Evolutionary conservation across 2,797 vertebrate species (phyloP).

Genomic region (Cossypha heuglini): DNA sequence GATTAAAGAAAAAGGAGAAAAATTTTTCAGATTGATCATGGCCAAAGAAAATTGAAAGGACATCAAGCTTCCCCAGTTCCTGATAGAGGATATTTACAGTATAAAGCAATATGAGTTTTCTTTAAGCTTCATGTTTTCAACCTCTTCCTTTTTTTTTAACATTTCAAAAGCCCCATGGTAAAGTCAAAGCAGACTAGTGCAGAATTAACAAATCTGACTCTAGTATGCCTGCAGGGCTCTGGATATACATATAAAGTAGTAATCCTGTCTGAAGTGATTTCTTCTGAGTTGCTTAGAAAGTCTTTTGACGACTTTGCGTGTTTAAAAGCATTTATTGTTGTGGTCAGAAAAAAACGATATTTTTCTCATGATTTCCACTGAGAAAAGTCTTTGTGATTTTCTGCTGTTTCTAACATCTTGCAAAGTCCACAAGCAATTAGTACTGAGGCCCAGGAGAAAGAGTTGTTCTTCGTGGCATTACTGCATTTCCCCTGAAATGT

Average conservation of each 20-base stretch:
- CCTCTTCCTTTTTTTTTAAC: neutral
- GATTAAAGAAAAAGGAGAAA: neutral
- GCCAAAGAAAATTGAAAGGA: neutral
- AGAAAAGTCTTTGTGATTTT: slow-evolving; percentile 37
- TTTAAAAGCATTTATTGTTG: slow-evolving; percentile 58
- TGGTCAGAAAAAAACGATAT: slow-evolving; percentile 30
- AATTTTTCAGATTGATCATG: neutral
- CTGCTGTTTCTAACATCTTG: neutral
- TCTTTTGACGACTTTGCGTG: slow-evolving; percentile 30
- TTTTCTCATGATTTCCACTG: slow-evolving; percentile 51
- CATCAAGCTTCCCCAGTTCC: neutral
- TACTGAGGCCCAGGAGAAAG: slow-evolving; percentile 36
- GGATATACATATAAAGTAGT: slow-evolving; percentile 44
- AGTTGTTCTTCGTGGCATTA: neutral
- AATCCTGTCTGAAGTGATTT: slow-evolving; percentile 55
- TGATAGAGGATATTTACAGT: neutral
- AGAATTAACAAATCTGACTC: slow-evolving; percentile 28
- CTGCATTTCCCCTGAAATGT: neutral
- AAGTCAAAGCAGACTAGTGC: slow-evolving; percentile 38
- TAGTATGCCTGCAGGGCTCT: slow-evolving; percentile 17
- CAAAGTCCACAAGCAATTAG: slow-evolving; percentile 47
- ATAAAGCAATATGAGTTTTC: neutral
- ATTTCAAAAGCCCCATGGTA: neutral
- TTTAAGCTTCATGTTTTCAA: slow-evolving; percentile 11
- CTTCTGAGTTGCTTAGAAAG: slow-evolving; percentile 38